Percentiles rank a stretch among this genome's conserved stretches.
Conservation (phyloP, 2,888 invertebrate species). For the Trimorus sp. region DNA sequence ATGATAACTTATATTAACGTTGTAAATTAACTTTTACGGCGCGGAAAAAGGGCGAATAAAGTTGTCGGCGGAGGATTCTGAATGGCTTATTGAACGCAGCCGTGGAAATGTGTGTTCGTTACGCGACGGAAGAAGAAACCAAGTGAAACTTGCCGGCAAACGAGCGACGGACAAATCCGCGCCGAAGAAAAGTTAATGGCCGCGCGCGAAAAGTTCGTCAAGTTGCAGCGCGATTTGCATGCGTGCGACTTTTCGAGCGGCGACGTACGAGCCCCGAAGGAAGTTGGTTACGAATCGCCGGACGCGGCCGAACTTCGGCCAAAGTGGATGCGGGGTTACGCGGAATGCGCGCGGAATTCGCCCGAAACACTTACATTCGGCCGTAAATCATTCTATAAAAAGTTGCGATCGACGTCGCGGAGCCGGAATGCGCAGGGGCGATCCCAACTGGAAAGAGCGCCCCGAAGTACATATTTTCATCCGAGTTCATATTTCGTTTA, state of each 20-base stretch:
- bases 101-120: constrained; percentile 32
- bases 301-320: not conserved
- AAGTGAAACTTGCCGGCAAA: constrained; percentile 47
- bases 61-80: constrained; percentile 22
- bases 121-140: constrained; percentile 22
- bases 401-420: too few species aligned
- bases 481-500: too few species aligned
- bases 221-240: constrained; percentile 31
- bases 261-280: constrained; percentile 8
- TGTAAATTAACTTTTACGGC: constrained; percentile 44
- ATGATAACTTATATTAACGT: constrained; percentile 46
- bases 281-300: not conserved
- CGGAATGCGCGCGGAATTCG: not conserved
- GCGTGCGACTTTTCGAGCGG: constrained; percentile 22
- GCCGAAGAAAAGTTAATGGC: constrained; percentile 20
- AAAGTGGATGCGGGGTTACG: not conserved
- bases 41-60: constrained; percentile 26
- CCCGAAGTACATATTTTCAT: too few species aligned
- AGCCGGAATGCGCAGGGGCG: too few species aligned
- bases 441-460: too few species aligned
- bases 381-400: too few species aligned
- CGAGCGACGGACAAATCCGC: constrained; percentile 15
- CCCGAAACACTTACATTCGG: too few species aligned
- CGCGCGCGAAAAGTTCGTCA: constrained; percentile 32
- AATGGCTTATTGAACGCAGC: constrained; percentile 33